Conservation (phyloP, 2,797 vertebrate species). For the Craterocephalus amniculus region DNA sequence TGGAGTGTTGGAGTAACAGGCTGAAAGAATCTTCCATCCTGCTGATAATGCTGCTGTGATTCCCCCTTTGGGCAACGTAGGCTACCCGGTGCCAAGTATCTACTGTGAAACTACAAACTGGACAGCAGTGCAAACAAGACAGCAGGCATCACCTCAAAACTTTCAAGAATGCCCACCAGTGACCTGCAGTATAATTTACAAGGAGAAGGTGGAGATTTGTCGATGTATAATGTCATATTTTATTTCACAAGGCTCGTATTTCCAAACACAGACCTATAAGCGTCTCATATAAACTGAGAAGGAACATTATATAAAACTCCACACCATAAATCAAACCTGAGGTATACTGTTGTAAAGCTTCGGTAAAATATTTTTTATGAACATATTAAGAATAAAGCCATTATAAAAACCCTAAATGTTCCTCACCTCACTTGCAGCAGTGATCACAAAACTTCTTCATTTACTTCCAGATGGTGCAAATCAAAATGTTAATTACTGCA, state of each 20-base stretch:
- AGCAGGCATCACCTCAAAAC: background rate
- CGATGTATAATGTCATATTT: constrained; percentile 5
- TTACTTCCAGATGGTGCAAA: constrained; percentile 16
- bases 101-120: constrained; percentile 23
- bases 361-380: constrained; percentile 6
- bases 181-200: background rate
- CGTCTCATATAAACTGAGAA: constrained; percentile 24
- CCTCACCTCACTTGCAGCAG: background rate
- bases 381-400: constrained; percentile 14
- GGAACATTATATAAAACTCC: background rate
- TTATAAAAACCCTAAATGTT: constrained; percentile 6
- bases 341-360: constrained; percentile 7
- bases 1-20: constrained; percentile 31
- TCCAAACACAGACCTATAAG: constrained; percentile 19
- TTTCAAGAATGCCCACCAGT: background rate
- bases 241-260: constrained; percentile 22
- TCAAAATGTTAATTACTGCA: constrained; percentile 43
- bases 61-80: constrained; percentile 8
- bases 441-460: constrained; percentile 12
- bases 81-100: constrained; percentile 7
- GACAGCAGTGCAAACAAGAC: constrained; percentile 1
- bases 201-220: background rate
- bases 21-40: constrained; percentile 18
- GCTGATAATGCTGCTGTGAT: constrained; percentile 23
- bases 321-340: constrained; percentile 27